Base-by-base conservation (phyloP, 1,140 invertebrate genomes). In the Bombus balteatus region DNA sequence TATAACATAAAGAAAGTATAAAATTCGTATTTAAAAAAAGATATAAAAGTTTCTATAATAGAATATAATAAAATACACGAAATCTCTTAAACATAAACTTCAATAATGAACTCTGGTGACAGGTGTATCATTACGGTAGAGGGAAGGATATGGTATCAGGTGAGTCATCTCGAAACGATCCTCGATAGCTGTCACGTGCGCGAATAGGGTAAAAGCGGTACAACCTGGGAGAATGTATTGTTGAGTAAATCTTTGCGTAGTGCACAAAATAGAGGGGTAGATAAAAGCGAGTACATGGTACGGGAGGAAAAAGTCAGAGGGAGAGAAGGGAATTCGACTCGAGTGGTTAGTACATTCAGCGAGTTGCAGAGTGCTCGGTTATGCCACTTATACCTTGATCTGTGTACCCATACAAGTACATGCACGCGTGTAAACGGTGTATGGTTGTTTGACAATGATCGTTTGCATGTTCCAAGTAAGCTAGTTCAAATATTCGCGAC, bases 211-310 rank as follows among this genome's bases (percentile, higher is more conserved):
- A 89, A 78, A 85, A 85, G 47, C 89, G 87, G 86, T 87, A 39
- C 70, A 53, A 41, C 91, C 83, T 87, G 84, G 80, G 81, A 76
- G 72, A 85, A 90, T 87, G 86, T 88, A 93, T 93, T 89, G 89
- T 90, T 92, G 88, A 91, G 91, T 88, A 92, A 94, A 94, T 94
- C 92, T 93, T 93, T 92, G 89, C 88, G 75, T 81, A 92, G 84
- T 66, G 28, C 81, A 47, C 66, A 68, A 85, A 85, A 73, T 62
- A 76, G 25, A 78, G 65, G 62, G 66, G 59, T 47, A 75, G 66
- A 83, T 80, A 81, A 81, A 80, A 68, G 68, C 62, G 80, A 28
- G 4, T 39, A 65, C 62, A 53, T 76, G 8, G 37, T 37, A 39
- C n/a, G 66, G 43, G 53, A 53, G 34, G 57, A 81, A 86, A 75